Evolutionary conservation across 2,888 invertebrate species (phyloP), one percentile per base, ranked within the genome.

Genomic region (Bombylius discolor): DNA sequence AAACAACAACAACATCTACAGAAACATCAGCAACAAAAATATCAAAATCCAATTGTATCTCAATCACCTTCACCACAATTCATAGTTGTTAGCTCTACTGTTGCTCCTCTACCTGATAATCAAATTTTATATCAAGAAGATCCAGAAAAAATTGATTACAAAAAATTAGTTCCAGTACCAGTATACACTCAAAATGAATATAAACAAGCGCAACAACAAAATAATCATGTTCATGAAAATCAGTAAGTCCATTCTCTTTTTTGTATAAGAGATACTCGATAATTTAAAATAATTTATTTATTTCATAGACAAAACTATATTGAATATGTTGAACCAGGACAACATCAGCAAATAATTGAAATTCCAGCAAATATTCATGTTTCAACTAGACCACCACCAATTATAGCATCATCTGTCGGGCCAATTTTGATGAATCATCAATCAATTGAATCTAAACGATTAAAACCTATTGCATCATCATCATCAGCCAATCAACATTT

Each of bases 381-480:
- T 9, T 52, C 62, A 34, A 54, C 59, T 1, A 58, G 62, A 12
- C 52, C 57, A 6, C 54, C 62, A 23, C 58, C 63, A 55, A 63
- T 64, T 34, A 62, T 63, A 46, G 63, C 59, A 45, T 60, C 68
- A 32, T 66, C 69, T 5, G 63, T 61, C 2, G 63, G 66, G 1
- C 66, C 70, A 1, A 49, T 65, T 5, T 69, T 70, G 58, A 68
- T 11, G 11, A 42, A 68, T 49, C 65, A 65, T 53, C 66, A 69
- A 57, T 66, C 68, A 8, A 68, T 33, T 45, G n/a, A 49, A 33
- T 14, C 68, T 32, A 57, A 71, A 49, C 66, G 66, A 4, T 64
- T 70, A 55, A 68, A 68, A 56, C 67, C 70, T 1, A 64, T 70
- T n/a, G 59, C 63, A 11, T 39, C 36, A 23, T 11, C 55, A 33